These are phyloP conservation scores for Heteromormyrus szaboi DNA, from an alignment of 2,797 vertebrate genomes.

Conservation along the genomic window DNA sequence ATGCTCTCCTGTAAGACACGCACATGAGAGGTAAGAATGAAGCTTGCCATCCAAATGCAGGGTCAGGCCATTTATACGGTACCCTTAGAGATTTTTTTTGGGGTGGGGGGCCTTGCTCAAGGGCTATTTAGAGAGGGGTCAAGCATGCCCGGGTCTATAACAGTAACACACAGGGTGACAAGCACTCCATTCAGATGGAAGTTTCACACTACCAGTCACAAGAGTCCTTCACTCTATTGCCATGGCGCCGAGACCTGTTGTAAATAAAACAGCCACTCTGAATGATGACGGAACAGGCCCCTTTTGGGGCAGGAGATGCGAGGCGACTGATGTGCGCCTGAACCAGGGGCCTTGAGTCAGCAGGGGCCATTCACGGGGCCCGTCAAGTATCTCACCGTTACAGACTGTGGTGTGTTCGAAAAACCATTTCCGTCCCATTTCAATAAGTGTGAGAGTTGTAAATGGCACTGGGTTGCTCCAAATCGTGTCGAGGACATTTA, in stretches of 20 bases:
- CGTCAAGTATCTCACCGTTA: background rate
- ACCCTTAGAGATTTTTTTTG: background rate
- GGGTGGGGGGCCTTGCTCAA: background rate
- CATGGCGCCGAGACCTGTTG: background rate
- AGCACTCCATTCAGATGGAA: background rate
- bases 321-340: background rate
- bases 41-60: background rate
- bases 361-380: background rate
- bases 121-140: background rate
- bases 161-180: background rate
- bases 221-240: background rate
- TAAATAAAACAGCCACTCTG: background rate
- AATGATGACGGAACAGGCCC: background rate
- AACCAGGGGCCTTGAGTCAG: background rate
- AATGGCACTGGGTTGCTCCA: too few species aligned
- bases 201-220: background rate
- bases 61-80: background rate
- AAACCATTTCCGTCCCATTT: background rate
- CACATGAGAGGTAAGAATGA: background rate
- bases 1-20: background rate
- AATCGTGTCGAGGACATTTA: too few species aligned
- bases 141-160: background rate
- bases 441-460: background rate
- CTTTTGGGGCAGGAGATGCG: background rate
- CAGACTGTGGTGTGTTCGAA: background rate